These are phyloP conservation scores for Lindbergichthys nudifrons DNA, from an alignment of 2,797 vertebrate genomes.

Conservation along the genomic window DNA sequence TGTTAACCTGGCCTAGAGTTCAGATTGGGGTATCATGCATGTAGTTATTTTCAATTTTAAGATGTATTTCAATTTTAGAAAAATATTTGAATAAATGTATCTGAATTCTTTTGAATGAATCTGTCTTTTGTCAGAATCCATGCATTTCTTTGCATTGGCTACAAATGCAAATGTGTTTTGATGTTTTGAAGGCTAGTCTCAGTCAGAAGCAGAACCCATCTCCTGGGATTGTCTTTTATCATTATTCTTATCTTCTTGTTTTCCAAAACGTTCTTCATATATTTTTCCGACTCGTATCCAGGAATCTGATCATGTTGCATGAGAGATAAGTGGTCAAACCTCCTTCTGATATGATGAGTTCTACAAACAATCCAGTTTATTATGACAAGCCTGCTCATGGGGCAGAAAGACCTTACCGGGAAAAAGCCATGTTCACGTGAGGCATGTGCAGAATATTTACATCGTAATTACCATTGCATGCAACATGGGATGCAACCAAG, in stretches of 20 bases:
- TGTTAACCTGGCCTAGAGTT: not conserved
- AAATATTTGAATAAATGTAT: not conserved
- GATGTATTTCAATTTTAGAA: not conserved
- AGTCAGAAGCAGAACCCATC: not conserved
- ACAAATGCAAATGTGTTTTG: not conserved
- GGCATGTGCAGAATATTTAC: slow-evolving; percentile 48
- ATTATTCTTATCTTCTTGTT: not conserved
- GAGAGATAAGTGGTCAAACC: not conserved
- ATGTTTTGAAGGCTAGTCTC: not conserved
- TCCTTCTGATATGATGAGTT: slow-evolving; percentile 3
- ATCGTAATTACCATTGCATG: slow-evolving; percentile 46
- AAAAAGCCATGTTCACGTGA: slow-evolving; percentile 15
- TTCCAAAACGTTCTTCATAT: not conserved
- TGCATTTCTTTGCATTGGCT: not conserved
- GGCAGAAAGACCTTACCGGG: slow-evolving; percentile 14
- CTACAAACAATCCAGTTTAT: slow-evolving; percentile 29
- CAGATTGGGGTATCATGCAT: not conserved
- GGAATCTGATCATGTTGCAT: not conserved
- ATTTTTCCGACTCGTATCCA: not conserved
- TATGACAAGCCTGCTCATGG: slow-evolving; percentile 19
- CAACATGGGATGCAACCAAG: slow-evolving; percentile 48
- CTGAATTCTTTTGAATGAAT: not conserved
- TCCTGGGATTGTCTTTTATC: not conserved
- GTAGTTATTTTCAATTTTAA: not conserved
- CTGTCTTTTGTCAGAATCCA: not conserved